These are phyloP conservation scores for Gastrophryne carolinensis DNA, from an alignment of 2,797 vertebrate genomes.

Conservation along the genomic window DNA sequence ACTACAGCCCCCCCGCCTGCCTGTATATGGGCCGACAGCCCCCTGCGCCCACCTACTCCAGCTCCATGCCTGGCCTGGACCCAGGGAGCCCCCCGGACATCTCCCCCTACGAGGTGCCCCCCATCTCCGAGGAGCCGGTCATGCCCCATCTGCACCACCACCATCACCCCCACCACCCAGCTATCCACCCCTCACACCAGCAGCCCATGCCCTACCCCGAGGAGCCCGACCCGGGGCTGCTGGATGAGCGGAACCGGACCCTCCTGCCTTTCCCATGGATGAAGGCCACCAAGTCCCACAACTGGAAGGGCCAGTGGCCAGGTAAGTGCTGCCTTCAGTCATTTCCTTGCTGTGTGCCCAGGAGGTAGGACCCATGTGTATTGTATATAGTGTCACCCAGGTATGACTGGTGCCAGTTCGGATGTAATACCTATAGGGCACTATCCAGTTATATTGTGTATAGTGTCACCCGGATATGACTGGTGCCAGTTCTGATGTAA, in stretches of 20 bases:
- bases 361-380: not conserved
- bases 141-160: conserved; percentile 79
- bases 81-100: conserved; percentile 83
- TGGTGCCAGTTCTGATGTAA: no score
- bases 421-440: no score
- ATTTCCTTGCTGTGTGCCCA: no score
- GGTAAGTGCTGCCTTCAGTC: conserved; percentile 70
- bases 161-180: conserved; percentile 68
- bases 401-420: no score
- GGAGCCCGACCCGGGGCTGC: conserved; percentile 64
- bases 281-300: conserved; percentile 95
- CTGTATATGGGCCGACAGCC: conserved; percentile 90
- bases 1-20: conserved; percentile 90
- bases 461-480: no score
- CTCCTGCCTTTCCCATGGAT: conserved; percentile 96
- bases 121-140: conserved; percentile 79
- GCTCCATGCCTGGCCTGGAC: conserved; percentile 78
- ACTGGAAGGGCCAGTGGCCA: conserved; percentile 94
- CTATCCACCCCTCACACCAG: conserved; percentile 68
- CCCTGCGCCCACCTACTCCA: conserved; percentile 76
- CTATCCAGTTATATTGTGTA: no score
- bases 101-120: conserved; percentile 78
- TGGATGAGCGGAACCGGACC: conserved; percentile 75
- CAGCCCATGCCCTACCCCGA: conserved; percentile 76
- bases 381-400: no score